These are phyloP conservation scores for Paraescarpia echinospica DNA, from an alignment of 1,140 invertebrate genomes.

Conservation along the genomic window DNA sequence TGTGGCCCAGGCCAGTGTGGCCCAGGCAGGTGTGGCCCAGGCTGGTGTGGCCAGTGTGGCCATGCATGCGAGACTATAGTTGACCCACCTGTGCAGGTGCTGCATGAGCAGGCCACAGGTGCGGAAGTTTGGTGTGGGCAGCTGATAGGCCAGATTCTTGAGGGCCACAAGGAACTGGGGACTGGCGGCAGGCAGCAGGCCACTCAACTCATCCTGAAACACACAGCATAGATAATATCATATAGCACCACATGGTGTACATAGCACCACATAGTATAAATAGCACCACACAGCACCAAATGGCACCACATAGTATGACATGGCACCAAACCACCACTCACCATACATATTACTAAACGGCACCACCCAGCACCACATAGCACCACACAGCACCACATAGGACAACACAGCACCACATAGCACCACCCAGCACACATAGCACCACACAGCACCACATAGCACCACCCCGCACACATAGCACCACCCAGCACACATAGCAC, in stretches of 20 bases:
- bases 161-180: neutral
- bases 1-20: no score
- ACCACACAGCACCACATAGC: no score
- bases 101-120: slow-evolving; percentile 19
- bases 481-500: no score
- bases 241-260: neutral
- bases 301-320: neutral
- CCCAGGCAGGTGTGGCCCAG: no score
- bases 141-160: slow-evolving; percentile 8
- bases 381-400: neutral
- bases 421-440: no score
- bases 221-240: neutral
- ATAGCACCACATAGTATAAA: neutral
- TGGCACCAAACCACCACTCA: neutral
- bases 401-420: neutral
- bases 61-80: neutral
- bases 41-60: no score
- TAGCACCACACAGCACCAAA: neutral
- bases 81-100: slow-evolving; percentile 9
- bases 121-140: slow-evolving; percentile 4
- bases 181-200: neutral
- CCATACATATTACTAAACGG: neutral
- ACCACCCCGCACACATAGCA: no score
- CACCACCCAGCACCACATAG: neutral
- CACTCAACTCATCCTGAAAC: neutral